A percentile compares a stretch with the other conserved stretches of the same genome.
Evolutionary conservation across 2,888 invertebrate genomes (phyloP).

Genomic region (Lasioglossum morio): DNA sequence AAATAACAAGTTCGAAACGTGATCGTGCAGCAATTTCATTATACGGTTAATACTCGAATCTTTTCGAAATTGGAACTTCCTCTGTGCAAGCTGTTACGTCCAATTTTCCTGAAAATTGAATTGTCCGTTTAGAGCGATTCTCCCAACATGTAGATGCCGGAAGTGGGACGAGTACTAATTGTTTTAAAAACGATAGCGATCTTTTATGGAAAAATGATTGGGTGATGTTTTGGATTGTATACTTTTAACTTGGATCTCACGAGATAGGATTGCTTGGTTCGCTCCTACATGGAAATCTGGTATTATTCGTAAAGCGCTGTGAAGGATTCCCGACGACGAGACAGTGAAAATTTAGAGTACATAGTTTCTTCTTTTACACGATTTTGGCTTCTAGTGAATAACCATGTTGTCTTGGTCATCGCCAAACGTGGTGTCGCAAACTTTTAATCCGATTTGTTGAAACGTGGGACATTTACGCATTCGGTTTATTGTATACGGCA

Average conservation of each 20-base stretch:
- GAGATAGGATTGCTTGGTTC: neutral
- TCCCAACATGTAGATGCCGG: neutral
- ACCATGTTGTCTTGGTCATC: neutral
- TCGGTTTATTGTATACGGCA: neutral
- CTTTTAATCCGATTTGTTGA: neutral
- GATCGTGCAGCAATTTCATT: neutral
- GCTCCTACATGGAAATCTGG: neutral
- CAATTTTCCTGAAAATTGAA: neutral
- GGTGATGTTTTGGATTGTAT: too few relatives aligned
- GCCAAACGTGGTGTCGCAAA: neutral
- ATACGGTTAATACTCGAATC: neutral
- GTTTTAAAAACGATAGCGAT: neutral
- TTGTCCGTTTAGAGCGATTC: neutral
- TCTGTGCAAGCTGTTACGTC: neutral
- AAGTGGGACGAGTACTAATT: neutral
- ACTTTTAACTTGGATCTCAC: neutral
- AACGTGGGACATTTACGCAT: neutral
- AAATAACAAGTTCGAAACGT: neutral
- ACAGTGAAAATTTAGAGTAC: neutral
- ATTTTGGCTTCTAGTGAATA: neutral
- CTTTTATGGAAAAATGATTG: too few relatives aligned
- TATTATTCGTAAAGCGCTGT: neutral
- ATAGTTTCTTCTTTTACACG: neutral
- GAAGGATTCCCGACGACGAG: neutral
- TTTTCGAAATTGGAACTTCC: neutral